These are phyloP conservation scores for Datnioides undecimradiatus DNA, from an alignment of 2,113 vertebrate genomes.

Conservation along the genomic window DNA sequence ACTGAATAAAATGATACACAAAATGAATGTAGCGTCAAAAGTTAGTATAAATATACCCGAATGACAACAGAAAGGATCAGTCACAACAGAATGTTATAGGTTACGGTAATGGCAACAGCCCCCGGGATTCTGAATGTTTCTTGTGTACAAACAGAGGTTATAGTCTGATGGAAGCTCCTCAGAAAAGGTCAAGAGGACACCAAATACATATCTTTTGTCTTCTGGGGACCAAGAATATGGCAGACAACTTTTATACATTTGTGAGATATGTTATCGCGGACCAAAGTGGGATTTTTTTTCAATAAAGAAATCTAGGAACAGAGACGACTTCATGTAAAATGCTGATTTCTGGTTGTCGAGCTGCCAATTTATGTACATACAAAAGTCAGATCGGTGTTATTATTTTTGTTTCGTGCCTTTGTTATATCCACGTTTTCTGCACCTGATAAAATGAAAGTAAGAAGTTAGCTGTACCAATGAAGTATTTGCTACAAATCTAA, in stretches of 20 bases:
- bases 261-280: no score
- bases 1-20: background rate
- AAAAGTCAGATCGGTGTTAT: background rate
- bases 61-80: background rate
- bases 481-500: background rate
- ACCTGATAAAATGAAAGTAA: background rate
- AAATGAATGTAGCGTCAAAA: background rate
- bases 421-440: background rate
- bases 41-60: conserved; percentile 2
- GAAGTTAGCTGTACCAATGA: background rate
- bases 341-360: background rate
- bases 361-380: background rate
- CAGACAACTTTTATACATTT: background rate
- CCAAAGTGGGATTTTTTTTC: background rate
- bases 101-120: background rate
- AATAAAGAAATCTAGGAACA: background rate
- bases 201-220: background rate
- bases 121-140: background rate
- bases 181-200: background rate
- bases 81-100: background rate
- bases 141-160: background rate
- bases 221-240: background rate
- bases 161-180: background rate
- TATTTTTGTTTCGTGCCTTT: background rate
- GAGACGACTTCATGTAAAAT: background rate